These are phyloP conservation scores for Laupala kohalensis DNA, from an alignment of 1,140 invertebrate species.

Conservation along the genomic window DNA sequence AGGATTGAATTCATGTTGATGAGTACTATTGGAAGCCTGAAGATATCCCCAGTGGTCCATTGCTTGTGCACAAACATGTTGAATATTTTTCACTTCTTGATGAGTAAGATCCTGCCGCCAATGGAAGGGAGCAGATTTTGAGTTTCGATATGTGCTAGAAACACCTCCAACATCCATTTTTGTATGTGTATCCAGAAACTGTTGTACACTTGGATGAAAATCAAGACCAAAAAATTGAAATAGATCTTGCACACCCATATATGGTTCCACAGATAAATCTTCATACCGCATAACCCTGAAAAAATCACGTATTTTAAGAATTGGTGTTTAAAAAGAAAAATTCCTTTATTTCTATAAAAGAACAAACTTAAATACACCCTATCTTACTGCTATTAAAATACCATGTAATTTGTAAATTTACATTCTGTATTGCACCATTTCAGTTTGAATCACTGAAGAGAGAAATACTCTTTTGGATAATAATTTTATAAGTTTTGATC, in stretches of 20 bases:
- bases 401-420: too few species aligned
- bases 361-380: too few species aligned
- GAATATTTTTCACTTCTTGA: constrained; percentile 43
- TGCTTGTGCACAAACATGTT: constrained; percentile 52
- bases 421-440: too few species aligned
- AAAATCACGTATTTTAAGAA: constrained; percentile 7
- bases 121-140: constrained; percentile 67
- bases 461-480: too few species aligned
- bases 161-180: constrained; percentile 62
- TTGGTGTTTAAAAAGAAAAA: too few species aligned
- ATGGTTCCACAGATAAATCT: constrained; percentile 65
- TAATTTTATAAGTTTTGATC: too few species aligned
- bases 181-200: constrained; percentile 68
- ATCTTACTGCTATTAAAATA: too few species aligned
- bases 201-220: constrained; percentile 50
- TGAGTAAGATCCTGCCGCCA: constrained; percentile 60
- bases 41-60: constrained; percentile 73
- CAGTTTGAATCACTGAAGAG: too few species aligned
- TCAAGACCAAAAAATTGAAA: constrained; percentile 63
- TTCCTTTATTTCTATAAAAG: too few species aligned
- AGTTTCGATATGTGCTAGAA: constrained; percentile 70
- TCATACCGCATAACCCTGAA: constrained; percentile 67
- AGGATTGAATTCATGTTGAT: constrained; percentile 41
- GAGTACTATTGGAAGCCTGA: constrained; percentile 33
- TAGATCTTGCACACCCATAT: constrained; percentile 51